Base-by-base conservation (phyloP, 2,113 vertebrate genomes). In the Sander lucioperca region DNA sequence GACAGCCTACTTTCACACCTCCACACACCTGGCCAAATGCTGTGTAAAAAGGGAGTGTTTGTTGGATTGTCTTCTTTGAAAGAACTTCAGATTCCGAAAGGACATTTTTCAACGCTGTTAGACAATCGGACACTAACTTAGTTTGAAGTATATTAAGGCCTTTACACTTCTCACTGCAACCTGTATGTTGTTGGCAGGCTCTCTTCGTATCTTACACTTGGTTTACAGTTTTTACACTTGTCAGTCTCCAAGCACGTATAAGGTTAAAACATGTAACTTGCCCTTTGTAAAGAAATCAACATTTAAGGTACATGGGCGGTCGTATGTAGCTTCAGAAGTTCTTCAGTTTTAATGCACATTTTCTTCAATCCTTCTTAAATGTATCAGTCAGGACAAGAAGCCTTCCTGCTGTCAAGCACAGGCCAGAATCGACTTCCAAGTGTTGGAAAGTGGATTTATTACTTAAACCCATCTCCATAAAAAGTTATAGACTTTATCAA, bases 401-500 rank as follows among this genome's bases (percentile, higher is more conserved):
- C 33, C 65, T 56, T 75, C 76, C n/a, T 18, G 61, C 45, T 65
- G 27, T 64, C n/a, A 23, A 39, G 58, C 72, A 53, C 30, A 67
- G 13, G 64, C 43, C 50, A 64, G 43, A 54, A 43, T 64, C 13
- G 5, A 64, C 45, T 63, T 78, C 47, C 47, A 65, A 75, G 47
- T 54, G 67, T 64, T 57, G 84, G 71, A 82, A 84, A 66, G 50
- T 30, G 47, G 57, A 87, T 85, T 79, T 74, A 86, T 74, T 56
- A 56, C 71, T 63, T 65, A 64, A 89, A 78, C 45, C 30, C 53
- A 45, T 79, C 61, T 58, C 75, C 65, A 77, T 87, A 50, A 86
- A 89, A 84, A 85, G 59, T 73, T 78, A 74, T 23, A 72, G 65
- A 64, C 64, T 70, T 77, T 63, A 88, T 83, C 72, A 76, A 58